Base-by-base conservation (phyloP, 2,888 invertebrate species). In the Trissolcus brochymenae region DNA sequence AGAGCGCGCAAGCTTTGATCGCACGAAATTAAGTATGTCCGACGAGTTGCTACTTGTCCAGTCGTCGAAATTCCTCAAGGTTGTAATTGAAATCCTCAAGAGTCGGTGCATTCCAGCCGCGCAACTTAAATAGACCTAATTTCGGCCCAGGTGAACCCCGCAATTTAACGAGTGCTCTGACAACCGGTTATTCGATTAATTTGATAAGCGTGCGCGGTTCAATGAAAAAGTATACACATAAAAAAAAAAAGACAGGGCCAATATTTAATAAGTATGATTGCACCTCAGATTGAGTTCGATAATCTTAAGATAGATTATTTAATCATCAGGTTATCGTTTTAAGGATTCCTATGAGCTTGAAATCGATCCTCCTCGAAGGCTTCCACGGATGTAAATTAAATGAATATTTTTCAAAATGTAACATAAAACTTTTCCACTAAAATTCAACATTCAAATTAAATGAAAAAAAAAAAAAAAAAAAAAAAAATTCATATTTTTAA, bases 51-150 rank as follows among this genome's bases (percentile, higher is more conserved):
- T 83, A 85, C 87, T 84, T 87, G 85, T 78, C 83, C 88, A 77
- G 79, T 87, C 88, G 79, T 87, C 84, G 87, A 88, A 87, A 82
- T 88, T 88, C 85, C 87, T 86, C 80, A 73, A 70, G 77, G 80
- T 79, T 82, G 84, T 84, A 83, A 84, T 85, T 84, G 83, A 84
- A 85, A 84, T 84, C 84, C 81, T 84, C 73, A n/a, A n/a, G 62
- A 55, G 55, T 7, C 67, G 62, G 17, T 65, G 49, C 61, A 64
- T 61, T 67, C 59, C 51, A 16, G 19, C 25, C 16, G 13, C 7
- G 4, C 25, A 21, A 60, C 64, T 60, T 65, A 54, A 60, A 50
- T 60, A 56, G 61, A 61, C 54, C 62, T 57, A 75, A 77, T 77
- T 77, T 77, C 50, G 71, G 55, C 16, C 60, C 17, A 16, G 43